Evolutionary conservation across 2,113 vertebrate genomes (phyloP), one percentile per base, ranked within the genome.

Genomic region (Dendrocopos noguchii): DNA sequence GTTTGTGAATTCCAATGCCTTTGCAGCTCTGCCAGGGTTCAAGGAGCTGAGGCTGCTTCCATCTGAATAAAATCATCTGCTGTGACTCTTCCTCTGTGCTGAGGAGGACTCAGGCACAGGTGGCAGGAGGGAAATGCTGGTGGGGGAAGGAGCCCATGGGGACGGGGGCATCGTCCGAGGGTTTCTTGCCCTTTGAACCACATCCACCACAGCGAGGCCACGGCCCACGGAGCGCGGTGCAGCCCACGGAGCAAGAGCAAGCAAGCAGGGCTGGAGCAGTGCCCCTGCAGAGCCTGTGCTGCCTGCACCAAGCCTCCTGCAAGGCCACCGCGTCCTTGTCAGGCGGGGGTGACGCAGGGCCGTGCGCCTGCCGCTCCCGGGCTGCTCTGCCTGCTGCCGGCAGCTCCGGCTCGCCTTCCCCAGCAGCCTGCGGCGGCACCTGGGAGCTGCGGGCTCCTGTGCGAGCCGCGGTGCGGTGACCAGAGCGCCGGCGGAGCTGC

Each of bases 1-100:
- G 46, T 93, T 95, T 93, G 24, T 64, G 53, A 82, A 85, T 96
- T 91, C 92, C 79, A 93, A 89, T 60, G 75, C 88, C 88, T 72
- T 53, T 17, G 36, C 86, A 10, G 88, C 95, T 88, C 87, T 75
- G 85, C 82, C 59, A 79, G 75, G 93, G 82, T 93, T 94, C 47
- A 79, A 94, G 94, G 88, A 96, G 89, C 96, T 8, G 80, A 87
- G 88, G 80, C 93, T 91, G 9, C 67, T 80, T 72, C 72, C 33
- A 4, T 34, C 21, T 33, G 80, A 85, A 82, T 18, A 7, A 31
- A 55, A 27, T 52, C 3, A 50, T 22, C 55, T 61, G 75, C 64
- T 57, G 52, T 9, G 60, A 28, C 59, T 33, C 14, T 50, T 50
- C 7, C 76, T 31, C 31, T 19, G 74, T 31, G 60, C 85, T 14